Evolutionary conservation across 2,797 vertebrate genomes (phyloP).

Genomic region (Mormyrops attenuatus): DNA sequence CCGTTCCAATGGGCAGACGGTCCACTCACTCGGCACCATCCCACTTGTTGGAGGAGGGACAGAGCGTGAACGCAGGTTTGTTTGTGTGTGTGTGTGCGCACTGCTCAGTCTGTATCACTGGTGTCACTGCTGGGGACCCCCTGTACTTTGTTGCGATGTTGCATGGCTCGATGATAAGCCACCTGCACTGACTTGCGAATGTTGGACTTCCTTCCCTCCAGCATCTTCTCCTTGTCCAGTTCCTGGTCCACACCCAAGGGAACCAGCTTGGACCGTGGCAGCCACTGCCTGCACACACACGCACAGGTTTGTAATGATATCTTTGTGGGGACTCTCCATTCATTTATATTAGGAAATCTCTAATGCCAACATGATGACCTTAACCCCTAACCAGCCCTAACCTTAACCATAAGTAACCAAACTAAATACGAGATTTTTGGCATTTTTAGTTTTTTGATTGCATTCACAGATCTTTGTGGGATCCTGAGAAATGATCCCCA

Average conservation of each 20-base stretch:
- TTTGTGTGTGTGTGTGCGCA: background rate
- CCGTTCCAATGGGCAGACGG: background rate
- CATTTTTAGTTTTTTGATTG: too few relatives aligned
- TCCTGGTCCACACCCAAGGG: slow-evolving; percentile 96
- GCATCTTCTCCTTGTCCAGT: slow-evolving; percentile 98
- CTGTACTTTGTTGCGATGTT: slow-evolving; percentile 98
- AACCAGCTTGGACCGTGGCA: slow-evolving; percentile 93
- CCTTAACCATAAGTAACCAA: too few relatives aligned
- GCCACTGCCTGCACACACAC: slow-evolving; percentile 81
- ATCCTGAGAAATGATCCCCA: too few relatives aligned
- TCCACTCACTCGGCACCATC: background rate
- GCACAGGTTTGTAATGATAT: background rate
- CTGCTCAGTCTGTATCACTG: slow-evolving; percentile 84
- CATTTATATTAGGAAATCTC: background rate
- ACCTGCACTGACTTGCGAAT: slow-evolving; percentile 98
- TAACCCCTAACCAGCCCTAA: background rate
- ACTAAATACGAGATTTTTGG: too few relatives aligned
- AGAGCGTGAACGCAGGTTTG: slow-evolving; percentile 1
- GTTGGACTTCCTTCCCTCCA: slow-evolving; percentile 95
- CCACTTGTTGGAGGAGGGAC: slow-evolving; percentile 21
- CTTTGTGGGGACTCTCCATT: background rate
- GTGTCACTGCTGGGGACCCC: slow-evolving; percentile 97
- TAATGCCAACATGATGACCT: background rate
- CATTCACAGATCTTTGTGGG: too few relatives aligned
- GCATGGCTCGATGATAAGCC: slow-evolving; percentile 95